These are phyloP conservation scores for Anisognathus igniventris DNA, from an alignment of 2,797 vertebrate genomes.

Conservation along the genomic window DNA sequence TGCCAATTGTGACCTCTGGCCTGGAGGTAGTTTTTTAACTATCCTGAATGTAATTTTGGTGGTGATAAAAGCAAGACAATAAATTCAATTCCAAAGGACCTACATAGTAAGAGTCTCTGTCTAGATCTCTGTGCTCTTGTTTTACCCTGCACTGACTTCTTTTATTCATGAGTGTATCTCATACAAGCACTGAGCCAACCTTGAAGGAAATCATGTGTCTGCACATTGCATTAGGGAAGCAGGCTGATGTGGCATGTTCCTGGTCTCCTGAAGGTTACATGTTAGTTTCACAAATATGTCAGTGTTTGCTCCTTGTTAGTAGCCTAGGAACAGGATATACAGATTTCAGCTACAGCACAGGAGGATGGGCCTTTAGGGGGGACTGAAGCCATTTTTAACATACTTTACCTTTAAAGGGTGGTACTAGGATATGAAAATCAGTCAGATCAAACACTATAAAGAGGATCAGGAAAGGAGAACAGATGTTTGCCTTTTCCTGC, in stretches of 20 bases:
- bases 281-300: neutral
- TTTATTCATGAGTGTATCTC: neutral
- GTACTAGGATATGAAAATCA: neutral
- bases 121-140: neutral
- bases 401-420: neutral
- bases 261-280: neutral
- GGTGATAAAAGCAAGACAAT: neutral
- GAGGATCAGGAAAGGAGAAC: neutral
- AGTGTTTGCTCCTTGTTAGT: neutral
- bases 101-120: neutral
- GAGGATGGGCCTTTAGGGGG: neutral
- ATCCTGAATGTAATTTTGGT: neutral
- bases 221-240: neutral
- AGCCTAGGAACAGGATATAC: neutral
- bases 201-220: neutral
- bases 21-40: neutral
- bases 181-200: neutral
- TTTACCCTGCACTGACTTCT: neutral
- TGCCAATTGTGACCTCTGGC: neutral
- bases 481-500: neutral
- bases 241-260: neutral
- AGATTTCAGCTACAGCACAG: neutral
- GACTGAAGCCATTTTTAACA: accelerated
- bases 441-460: neutral
- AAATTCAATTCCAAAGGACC: neutral